A percentile compares a stretch with the other conserved stretches of the same genome.
Evolutionary conservation across 2,113 vertebrate species (phyloP).

Genomic region (Zosterops pallidus): DNA sequence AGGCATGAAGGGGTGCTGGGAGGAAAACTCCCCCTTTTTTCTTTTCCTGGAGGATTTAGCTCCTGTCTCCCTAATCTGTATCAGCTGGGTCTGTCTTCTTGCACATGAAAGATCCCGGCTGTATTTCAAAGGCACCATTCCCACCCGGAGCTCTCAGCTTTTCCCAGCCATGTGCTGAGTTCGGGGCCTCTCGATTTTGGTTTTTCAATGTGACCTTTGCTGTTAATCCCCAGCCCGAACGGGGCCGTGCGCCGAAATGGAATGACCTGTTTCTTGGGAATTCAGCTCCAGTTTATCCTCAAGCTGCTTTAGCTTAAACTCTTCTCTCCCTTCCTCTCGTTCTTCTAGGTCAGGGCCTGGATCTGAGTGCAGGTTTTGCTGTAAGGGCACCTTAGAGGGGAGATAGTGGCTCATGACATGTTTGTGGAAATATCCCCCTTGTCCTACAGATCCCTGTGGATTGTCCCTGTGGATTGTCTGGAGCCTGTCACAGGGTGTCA

Average conservation of each 20-base stretch:
- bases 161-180: neutral
- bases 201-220: conserved; percentile 55
- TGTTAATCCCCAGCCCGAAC: conserved; percentile 19
- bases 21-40: neutral
- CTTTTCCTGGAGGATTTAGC: neutral
- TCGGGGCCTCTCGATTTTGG: neutral
- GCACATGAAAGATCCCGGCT: neutral
- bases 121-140: neutral
- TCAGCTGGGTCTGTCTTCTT: neutral
- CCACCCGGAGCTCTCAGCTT: neutral
- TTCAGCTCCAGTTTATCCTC: conserved; percentile 40
- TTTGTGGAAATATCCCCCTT: neutral
- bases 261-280: conserved; percentile 39
- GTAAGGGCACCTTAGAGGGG: neutral
- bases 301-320: conserved; percentile 43
- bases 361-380: neutral
- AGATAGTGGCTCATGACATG: neutral
- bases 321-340: neutral
- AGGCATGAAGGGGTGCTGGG: conserved; percentile 4
- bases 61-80: conserved; percentile 11
- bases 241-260: neutral
- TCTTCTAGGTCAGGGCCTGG: conserved; percentile 46
- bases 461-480: neutral
- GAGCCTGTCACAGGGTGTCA: neutral
- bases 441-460: neutral